phyloP scores from a whole-genome alignment of 2,113 vertebrate species.

The Pseudonaja textilis region DNA sequence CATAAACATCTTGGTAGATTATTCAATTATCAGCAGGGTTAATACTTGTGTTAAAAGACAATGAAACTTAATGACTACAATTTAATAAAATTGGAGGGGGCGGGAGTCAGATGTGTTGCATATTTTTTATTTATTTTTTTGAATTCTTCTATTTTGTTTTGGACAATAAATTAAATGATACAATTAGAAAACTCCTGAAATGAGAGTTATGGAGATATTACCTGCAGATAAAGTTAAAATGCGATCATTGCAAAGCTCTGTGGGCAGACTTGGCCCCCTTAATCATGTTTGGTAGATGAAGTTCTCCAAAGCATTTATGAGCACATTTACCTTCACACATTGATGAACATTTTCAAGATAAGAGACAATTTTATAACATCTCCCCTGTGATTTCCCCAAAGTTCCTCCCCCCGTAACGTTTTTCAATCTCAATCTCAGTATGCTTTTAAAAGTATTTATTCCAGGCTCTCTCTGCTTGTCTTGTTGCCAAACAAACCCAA shows the following conservation, averaged over 20 bases:
- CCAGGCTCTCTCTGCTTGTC: background rate
- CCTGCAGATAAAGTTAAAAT: background rate
- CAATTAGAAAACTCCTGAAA: background rate
- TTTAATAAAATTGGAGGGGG: background rate
- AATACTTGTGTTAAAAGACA: slow-evolving; percentile 11
- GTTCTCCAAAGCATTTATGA: background rate
- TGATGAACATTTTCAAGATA: background rate
- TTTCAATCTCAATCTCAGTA: background rate
- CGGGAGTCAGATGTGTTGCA: background rate
- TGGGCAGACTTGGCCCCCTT: rapidly evolving
- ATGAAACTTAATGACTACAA: slow-evolving; percentile 24
- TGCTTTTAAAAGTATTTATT: background rate
- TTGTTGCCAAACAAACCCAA: background rate
- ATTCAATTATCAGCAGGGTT: slow-evolving; percentile 7
- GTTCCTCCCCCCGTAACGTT: background rate
- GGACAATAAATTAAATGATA: background rate
- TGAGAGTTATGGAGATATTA: background rate
- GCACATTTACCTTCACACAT: background rate
- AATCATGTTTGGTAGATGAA: background rate
- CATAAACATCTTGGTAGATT: slow-evolving; percentile 46
- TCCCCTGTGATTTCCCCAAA: background rate
- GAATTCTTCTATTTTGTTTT: background rate
- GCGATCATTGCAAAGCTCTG: background rate
- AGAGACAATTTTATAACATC: background rate
- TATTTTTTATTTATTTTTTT: too few species aligned